Evolutionary conservation across 2,888 invertebrate genomes (phyloP), one percentile per base, ranked within the genome.

Genomic region (Apamea sordens): DNA sequence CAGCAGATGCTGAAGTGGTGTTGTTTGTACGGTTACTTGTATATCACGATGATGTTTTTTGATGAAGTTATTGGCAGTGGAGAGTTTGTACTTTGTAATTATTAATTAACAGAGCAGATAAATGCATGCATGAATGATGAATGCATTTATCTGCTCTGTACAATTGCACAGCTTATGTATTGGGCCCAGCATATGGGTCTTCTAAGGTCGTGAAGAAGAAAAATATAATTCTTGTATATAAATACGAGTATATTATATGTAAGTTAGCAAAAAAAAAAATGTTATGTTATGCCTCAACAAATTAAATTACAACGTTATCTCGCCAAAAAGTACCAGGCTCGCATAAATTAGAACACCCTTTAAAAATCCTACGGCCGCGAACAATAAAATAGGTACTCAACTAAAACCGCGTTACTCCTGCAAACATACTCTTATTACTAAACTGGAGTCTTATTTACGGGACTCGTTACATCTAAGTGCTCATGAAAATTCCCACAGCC

Each of bases 401-500:
- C 82, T 89, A 77, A 88, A 86, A 88, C 85, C 82, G 73, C 80
- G 85, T 87, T 85, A 86, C 85, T 83, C 82, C 70, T 79, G 82
- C 78, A 84, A 89, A 88, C 87, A 86, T 90, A 88, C 84, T 89
- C 87, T 87, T 90, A 90, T 90, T 90, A 89, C 91, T 44, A 64
- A 83, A 84, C 83, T 74, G 84, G 87, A 88, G 89, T 89, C 87
- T 89, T 92, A 90, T 91, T 92, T 92, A 92, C 90, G 89, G 85
- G 83, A 88, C 91, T 92, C 92, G 91, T 91, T 92, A 92, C 89
- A 86, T 83, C 80, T 87, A 89, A 91, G 91, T 93, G 92, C 91
- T 91, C 92, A 92, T 92, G 92, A 91, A 92, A 92, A 91, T 91
- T 91, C 91, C 88, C 90, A 89, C 90, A 89, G 88, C 88, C 85